These are phyloP conservation scores for Gorsachius goisagi DNA, from an alignment of 2,113 vertebrate species.

Conservation along the genomic window DNA sequence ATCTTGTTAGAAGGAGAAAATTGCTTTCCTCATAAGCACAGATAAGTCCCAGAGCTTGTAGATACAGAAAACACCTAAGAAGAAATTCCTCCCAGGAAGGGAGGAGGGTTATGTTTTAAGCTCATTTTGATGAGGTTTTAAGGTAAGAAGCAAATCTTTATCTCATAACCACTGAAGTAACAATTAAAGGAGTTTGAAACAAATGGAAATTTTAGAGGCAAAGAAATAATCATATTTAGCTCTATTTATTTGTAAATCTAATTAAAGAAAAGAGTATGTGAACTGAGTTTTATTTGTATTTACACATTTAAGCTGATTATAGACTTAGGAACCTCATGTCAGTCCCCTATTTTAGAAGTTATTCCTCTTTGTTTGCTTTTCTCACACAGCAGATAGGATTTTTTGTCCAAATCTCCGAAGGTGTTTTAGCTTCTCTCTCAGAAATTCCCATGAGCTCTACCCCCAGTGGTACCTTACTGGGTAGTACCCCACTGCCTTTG, in stretches of 20 bases:
- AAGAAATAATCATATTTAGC: background rate
- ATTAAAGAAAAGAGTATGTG: background rate
- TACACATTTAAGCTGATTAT: background rate
- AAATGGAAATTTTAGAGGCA: background rate
- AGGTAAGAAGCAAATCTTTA: slow-evolving; percentile 4
- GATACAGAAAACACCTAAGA: background rate
- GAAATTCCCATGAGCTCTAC: background rate
- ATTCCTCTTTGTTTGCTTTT: background rate
- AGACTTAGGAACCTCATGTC: background rate
- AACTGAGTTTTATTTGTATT: background rate
- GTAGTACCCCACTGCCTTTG: background rate
- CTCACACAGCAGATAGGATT: background rate
- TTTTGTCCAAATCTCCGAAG: background rate
- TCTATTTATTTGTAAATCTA: background rate
- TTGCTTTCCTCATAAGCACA: slow-evolving; percentile 47
- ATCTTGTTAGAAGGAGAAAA: slow-evolving; percentile 68
- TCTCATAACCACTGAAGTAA: background rate
- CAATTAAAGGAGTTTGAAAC: background rate
- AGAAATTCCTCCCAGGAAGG: background rate
- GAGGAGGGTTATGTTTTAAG: background rate
- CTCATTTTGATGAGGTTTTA: background rate
- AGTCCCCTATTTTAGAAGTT: background rate
- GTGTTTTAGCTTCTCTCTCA: background rate
- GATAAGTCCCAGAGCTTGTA: slow-evolving; percentile 49
- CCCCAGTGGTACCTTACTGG: background rate